Base-by-base conservation (phyloP, 2,888 invertebrate species). In the Sylvicola cinctus region DNA sequence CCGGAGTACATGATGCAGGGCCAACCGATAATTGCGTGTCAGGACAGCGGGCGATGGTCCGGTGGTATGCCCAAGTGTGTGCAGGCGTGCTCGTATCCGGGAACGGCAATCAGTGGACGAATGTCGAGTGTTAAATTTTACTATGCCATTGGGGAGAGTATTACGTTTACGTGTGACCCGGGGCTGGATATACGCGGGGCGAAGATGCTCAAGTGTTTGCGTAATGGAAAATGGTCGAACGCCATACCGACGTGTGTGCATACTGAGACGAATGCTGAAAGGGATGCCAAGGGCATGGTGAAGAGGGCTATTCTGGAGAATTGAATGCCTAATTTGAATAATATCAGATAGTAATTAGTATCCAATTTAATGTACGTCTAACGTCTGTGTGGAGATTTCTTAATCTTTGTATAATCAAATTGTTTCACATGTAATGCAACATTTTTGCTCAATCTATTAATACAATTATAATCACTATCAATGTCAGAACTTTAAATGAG, bases 1-100 rank as follows among this genome's bases (percentile, higher is more conserved):
- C 74, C 78, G 7, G 83, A 83, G 45, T 84, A 74, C 55, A 83
- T 87, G 68, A 74, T 87, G 67, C 83, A 84, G 53, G 87, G 88
- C 3, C 70, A 80, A 44, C 81, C 84, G n/a, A 83, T 85, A 43
- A 71, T 84, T 33, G 80, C 84, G 15, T 88, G 88, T 54, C 83
- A 84, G 59, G 81, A 83, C 48, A 80, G 74, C 50, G 83, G 83
- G 7, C 65, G 78, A 38, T 87, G 87, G 83, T 80, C 81, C 36
- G 77, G 79, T 32, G 72, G 74, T 29, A 62, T 77, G 16, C 83
- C 84, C n/a, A 79, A 80, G 55, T 85, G 84, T 77, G 71, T 75
- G 17, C 72, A 78, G 58, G 83, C 84, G 1, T 85, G 84, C 54
- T 79, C 81, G 1, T 85, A 84, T 52, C 83, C 84, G 1, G 84